Evolutionary conservation across 1,140 invertebrate genomes (phyloP), one percentile per base, ranked within the genome.

Genomic region (Bombus superbus): DNA sequence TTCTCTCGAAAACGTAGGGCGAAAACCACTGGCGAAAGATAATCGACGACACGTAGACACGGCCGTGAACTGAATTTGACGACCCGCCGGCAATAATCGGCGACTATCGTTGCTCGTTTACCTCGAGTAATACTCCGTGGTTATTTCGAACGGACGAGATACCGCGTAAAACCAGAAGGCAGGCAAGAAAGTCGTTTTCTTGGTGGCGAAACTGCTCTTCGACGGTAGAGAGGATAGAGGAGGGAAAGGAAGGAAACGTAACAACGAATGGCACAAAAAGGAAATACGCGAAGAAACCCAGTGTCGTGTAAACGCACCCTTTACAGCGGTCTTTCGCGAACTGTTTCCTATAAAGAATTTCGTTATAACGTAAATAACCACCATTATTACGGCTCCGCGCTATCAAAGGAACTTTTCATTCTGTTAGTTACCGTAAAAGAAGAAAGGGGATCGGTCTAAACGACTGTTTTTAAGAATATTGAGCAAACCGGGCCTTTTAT

Each of bases 161-260:
- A 40, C 1, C 38, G 57, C 42, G 62, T 53, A 64, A 71, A 74
- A n/a, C 13, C 4, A 18, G 22, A 18, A 18, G 35, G 40, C 28
- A n/a, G 22, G 18, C 79, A 57, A 81, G 86, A 77, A 88, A 88
- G 62, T 84, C 59, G 81, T 88, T 89, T 77, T 88, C 81, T 80
- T 64, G 64, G 40, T 32, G 32, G 13, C 15, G 38, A 72, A 42
- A 72, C n/a, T 40, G 35, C 6, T 69, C 3, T 25, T 25, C 35
- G n/a, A 69, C 57, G 64, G 32, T 74, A 66, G 75, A 66, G 57
- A 47, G 18, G 85, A 71, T 2, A 42, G 38, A 42, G 32, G 32
- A 40, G 10, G 13, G 38, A 40, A 13, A 1, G 44, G 64, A 66
- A 73, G 66, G 59, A 74, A 83, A 71, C 35, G 32, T 79, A 53